Evolutionary conservation across 2,113 vertebrate species (phyloP).

Genomic region (Atherinomorus stipes): DNA sequence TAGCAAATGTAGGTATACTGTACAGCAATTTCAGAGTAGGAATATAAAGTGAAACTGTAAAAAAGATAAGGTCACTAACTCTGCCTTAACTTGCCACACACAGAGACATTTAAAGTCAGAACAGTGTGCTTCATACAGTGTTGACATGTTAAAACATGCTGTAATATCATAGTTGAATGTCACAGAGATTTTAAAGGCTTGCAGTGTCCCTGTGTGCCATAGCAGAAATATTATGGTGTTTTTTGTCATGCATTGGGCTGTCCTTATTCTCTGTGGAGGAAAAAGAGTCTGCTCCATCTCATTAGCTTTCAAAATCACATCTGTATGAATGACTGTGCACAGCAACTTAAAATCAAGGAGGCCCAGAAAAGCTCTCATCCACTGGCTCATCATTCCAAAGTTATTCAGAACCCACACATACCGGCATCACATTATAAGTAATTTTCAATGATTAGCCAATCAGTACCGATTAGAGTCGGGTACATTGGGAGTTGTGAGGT

Average conservation of each 20-base stretch:
- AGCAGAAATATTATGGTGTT: conserved; percentile 22
- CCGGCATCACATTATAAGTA: conserved; percentile 57
- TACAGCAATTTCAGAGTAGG: not conserved
- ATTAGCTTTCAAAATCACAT: conserved; percentile 75
- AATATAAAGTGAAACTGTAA: conserved; percentile 1
- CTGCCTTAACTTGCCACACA: conserved; percentile 2
- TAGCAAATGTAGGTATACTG: not conserved
- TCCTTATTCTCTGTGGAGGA: conserved; percentile 22
- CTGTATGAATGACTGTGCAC: conserved; percentile 53
- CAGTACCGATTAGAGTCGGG: conserved; percentile 62
- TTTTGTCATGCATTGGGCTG: conserved; percentile 37
- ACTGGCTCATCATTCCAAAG: conserved; percentile 45
- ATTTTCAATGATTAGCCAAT: conserved; percentile 75
- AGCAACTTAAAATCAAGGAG: conserved; percentile 64
- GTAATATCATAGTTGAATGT: conserved; percentile 13
- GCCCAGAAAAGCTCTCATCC: conserved; percentile 48
- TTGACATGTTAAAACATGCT: conserved; percentile 10
- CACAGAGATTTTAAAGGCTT: not conserved
- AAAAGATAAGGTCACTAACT: conserved; percentile 27
- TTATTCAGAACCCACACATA: conserved; percentile 58
- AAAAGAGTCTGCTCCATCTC: conserved; percentile 48
- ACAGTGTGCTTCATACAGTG: conserved; percentile 4
- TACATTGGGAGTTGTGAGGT: conserved; percentile 55
- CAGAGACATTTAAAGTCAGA: not conserved
- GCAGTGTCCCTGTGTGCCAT: conserved; percentile 3